These are phyloP conservation scores for Psilopogon haemacephalus DNA, from an alignment of 2,113 vertebrate genomes.

Conservation along the genomic window DNA sequence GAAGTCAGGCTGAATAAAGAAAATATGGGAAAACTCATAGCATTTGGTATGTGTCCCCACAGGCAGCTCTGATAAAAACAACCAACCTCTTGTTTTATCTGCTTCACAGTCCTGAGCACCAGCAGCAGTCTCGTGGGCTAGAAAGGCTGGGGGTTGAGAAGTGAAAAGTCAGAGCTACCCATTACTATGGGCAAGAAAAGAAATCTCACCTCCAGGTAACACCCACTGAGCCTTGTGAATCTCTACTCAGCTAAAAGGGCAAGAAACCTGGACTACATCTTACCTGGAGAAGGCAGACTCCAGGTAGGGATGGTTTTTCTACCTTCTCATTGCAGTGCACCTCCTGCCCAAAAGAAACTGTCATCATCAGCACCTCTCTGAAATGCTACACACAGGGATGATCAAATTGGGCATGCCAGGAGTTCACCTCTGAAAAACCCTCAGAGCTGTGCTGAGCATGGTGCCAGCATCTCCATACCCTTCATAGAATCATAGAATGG, in stretches of 20 bases:
- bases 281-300: neutral
- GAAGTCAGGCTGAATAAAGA: neutral
- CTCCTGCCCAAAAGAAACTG: neutral
- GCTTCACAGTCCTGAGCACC: neutral
- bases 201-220: neutral
- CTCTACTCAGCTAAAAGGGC: neutral
- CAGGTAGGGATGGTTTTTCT: neutral
- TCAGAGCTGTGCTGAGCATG: neutral
- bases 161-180: neutral
- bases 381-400: neutral
- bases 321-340: neutral
- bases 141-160: neutral
- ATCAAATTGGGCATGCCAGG: neutral
- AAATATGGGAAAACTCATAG: neutral
- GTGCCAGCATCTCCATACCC: fast-evolving
- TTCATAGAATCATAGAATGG: no score
- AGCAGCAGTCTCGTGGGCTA: neutral
- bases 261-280: neutral
- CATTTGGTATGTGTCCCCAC: neutral
- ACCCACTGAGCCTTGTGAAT: neutral
- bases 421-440: neutral
- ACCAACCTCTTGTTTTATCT: neutral
- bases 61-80: neutral
- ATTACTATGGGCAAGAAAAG: neutral
- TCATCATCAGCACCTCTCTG: neutral